These are phyloP conservation scores for Leptopterna dolabrata DNA, from an alignment of 2,888 invertebrate species.

Conservation along the genomic window DNA sequence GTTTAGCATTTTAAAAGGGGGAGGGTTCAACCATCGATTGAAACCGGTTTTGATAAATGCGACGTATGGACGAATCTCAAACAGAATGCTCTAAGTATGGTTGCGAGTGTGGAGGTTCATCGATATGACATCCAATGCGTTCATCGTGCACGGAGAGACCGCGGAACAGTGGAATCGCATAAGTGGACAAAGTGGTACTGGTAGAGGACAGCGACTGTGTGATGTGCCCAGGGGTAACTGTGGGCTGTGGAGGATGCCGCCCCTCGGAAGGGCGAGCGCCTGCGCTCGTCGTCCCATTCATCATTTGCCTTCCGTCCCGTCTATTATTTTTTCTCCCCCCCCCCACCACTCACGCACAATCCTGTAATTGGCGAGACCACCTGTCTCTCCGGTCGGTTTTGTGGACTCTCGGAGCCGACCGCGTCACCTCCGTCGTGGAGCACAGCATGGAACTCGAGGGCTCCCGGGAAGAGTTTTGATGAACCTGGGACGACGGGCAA, in stretches of 20 bases:
- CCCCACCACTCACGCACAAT: background rate
- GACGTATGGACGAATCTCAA: background rate
- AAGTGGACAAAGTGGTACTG: background rate
- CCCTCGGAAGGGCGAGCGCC: background rate
- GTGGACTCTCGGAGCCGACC: background rate
- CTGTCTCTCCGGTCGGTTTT: background rate
- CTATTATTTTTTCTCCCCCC: no score
- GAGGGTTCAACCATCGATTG: background rate
- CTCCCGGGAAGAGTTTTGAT: background rate
- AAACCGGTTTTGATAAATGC: background rate
- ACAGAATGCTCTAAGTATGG: background rate
- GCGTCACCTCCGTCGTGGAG: background rate
- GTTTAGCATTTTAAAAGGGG: background rate
- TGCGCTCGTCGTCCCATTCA: slow-evolving; percentile 19
- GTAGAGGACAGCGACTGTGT: slow-evolving; percentile 36
- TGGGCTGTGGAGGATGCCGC: slow-evolving; percentile 6
- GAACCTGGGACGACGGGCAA: background rate
- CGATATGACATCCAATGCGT: background rate
- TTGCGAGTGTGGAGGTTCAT: background rate
- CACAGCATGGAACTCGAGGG: background rate
- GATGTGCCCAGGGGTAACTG: slow-evolving; percentile 44
- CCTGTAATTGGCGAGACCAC: slow-evolving; percentile 35
- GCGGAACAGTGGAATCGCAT: background rate
- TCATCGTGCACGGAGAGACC: background rate
- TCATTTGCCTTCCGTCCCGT: background rate